Conservation (phyloP, 2,888 invertebrate genomes). For the Philonicus albiceps region DNA sequence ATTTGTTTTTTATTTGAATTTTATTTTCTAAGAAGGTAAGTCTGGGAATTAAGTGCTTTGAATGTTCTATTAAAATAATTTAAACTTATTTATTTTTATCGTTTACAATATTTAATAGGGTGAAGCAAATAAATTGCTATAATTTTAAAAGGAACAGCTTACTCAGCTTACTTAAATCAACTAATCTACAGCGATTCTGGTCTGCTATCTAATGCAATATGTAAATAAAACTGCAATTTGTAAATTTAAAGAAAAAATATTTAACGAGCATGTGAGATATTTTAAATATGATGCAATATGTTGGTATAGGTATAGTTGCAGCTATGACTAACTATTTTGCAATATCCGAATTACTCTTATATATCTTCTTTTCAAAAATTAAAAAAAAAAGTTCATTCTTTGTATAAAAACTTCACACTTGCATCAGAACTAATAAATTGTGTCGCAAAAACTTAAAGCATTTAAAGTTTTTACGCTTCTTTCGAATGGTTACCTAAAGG, state of each 20-base stretch:
- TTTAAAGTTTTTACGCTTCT: no score
- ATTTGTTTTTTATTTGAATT: not conserved
- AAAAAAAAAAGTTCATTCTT: no score
- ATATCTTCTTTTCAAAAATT: no score
- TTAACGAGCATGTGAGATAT: not conserved
- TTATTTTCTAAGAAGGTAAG: not conserved
- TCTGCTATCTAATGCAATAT: not conserved
- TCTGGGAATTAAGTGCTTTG: not conserved
- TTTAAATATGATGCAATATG: not conserved
- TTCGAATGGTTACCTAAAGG: no score
- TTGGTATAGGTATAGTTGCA: not conserved
- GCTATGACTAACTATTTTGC: not conserved
- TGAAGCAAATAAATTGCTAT: not conserved
- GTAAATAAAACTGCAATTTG: not conserved
- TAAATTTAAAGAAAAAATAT: not conserved
- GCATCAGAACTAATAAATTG: no score
- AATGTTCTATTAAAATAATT: no score
- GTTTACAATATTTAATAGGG: no score
- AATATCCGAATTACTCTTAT: not conserved
- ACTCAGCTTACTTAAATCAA: not conserved
- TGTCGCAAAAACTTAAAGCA: no score
- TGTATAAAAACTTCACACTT: no score
- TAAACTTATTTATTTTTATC: no score
- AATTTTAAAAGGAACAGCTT: not conserved
- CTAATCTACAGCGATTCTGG: not conserved